Base-by-base conservation (phyloP, 1,140 invertebrate species). In the Carposina sasakii region DNA sequence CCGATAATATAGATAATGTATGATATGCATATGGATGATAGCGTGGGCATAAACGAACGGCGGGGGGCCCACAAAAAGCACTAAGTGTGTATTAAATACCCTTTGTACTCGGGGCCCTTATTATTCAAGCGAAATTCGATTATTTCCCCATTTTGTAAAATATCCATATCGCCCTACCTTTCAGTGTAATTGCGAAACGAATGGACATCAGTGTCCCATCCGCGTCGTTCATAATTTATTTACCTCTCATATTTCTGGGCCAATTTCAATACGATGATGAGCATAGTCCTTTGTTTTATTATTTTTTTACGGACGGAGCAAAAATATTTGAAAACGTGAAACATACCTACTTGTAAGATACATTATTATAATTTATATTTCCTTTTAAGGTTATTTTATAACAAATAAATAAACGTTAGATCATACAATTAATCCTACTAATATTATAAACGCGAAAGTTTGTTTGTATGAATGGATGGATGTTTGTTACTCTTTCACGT, bases 51-150 rank as follows among this genome's bases (percentile, higher is more conserved):
- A 78, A 81, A 77, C 77, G 75, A 48, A 43, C 57, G 48, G 57
- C 60, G 68, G 66, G 66, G 62, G 48, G 60, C 34, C 34, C 63
- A 57, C 71, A 78, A 83, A 82, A 83, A 83, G 74, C 76, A 79
- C 76, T 83, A 83, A 83, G 73, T 77, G 72, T 60, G 63, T 77
- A 69, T 81, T 81, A 81, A 83, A 81, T 78, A 83, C 79, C 79
- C 79, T 78, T 81, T 83, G 76, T 82, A 70, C 68, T 59, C 71
- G 73, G 76, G 73, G 63, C 71, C 71, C 75, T 81, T 77, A 83
- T 83, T 83, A 83, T 83, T 83, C 77, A 83, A 72, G 65, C 60
- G 63, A 79, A 81, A 83, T 83, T 83, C 68, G 79, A 83, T 83
- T 83, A 83, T 83, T 74, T 83, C 79, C 77, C 79, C 79, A 81